A percentile compares a stretch with the other conserved stretches of the same genome.
Conservation (phyloP, 2,888 invertebrate genomes). For the Tinea pellionella region DNA sequence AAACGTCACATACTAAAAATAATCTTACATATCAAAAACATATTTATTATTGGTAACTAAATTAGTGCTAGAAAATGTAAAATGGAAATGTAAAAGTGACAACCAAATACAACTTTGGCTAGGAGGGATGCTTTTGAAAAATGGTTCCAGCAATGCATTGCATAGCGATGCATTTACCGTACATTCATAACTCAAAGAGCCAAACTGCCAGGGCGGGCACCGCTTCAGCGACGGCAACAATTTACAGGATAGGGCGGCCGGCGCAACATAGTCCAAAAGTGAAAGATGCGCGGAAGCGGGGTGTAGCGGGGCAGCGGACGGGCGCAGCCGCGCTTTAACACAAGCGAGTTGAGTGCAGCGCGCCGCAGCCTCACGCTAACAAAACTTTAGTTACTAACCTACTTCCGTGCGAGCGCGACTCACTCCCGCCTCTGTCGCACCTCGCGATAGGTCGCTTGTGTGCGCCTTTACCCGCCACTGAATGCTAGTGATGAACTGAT, state of each 20-base stretch:
- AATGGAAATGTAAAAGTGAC: no score
- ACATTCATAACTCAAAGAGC: not conserved
- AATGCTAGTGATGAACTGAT: conserved; percentile 16
- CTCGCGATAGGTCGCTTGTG: conserved; percentile 21
- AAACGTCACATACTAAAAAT: no score
- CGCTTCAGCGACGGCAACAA: not conserved
- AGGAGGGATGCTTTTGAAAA: no score
- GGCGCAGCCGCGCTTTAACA: conserved; percentile 30
- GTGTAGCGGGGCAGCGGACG: conserved; percentile 29
- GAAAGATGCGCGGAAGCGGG: conserved; percentile 45
- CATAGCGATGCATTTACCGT: not conserved
- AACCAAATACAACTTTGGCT: no score
- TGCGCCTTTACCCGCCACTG: conserved; percentile 3
- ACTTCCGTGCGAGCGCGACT: conserved; percentile 68
- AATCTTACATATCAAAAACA: no score
- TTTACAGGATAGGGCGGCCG: conserved; percentile 31
- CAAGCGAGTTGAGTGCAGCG: conserved; percentile 40
- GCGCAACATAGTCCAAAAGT: conserved; percentile 40
- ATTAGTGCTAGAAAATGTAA: no score
- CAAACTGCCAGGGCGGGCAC: not conserved
- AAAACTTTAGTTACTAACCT: conserved; percentile 70
- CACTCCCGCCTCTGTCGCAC: conserved; percentile 37
- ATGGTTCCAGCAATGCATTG: not conserved
- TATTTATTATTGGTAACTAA: no score
- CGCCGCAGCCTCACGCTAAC: conserved; percentile 69